A percentile compares a stretch with the other conserved stretches of the same genome.
Evolutionary conservation across 1,140 invertebrate species (phyloP).

Genomic region (Helicoverpa zea): DNA sequence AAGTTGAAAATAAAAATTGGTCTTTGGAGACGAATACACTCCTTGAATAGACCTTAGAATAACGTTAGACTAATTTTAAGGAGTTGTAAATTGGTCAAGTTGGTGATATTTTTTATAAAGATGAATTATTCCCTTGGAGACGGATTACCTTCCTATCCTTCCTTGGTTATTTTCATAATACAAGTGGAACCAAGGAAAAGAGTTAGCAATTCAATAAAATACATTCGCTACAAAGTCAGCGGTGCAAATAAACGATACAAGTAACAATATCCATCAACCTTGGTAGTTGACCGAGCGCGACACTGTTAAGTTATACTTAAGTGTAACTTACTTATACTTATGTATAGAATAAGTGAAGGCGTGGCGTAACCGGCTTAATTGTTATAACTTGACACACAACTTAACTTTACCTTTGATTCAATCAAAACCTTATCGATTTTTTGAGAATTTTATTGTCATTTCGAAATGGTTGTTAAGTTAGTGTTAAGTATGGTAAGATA

Average conservation of each 20-base stretch:
- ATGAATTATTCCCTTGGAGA: no score
- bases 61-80: no score
- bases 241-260: conserved; percentile 30
- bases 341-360: conserved; percentile 2
- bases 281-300: conserved; percentile 54
- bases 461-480: not conserved
- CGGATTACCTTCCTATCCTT: no score
- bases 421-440: conserved; percentile 23
- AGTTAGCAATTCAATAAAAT: conserved; percentile 1
- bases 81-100: no score
- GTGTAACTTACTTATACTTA: not conserved
- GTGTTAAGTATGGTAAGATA: not conserved
- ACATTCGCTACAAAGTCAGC: conserved; percentile 4
- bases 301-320: conserved; percentile 24
- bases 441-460: not conserved
- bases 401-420: conserved; percentile 13
- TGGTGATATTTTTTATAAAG: no score
- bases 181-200: no score
- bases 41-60: no score
- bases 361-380: conserved; percentile 40
- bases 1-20: no score
- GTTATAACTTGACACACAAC: conserved; percentile 37
- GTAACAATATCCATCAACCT: conserved; percentile 52
- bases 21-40: no score
- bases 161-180: no score